These are phyloP conservation scores for Trematomus bernacchii DNA, from an alignment of 2,797 vertebrate genomes.

Conservation along the genomic window DNA sequence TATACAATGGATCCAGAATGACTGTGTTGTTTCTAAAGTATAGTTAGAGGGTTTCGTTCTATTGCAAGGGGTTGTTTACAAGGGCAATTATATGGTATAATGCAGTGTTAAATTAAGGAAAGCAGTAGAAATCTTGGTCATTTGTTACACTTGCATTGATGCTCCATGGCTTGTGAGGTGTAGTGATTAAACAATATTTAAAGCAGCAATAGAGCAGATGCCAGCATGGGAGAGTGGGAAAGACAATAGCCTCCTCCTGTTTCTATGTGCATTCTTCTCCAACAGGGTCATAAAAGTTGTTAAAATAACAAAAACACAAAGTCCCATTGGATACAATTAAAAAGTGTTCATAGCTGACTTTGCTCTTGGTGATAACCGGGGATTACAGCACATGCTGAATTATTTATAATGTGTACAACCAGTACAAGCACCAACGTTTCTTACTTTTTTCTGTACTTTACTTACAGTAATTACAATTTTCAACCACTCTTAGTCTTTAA, in stretches of 20 bases:
- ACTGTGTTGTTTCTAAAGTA: conserved; percentile 10
- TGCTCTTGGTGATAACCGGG: background rate
- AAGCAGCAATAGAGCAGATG: conserved; percentile 25
- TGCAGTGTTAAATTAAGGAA: conserved; percentile 4
- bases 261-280: background rate
- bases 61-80: conserved; percentile 14
- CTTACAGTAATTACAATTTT: background rate
- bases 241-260: background rate
- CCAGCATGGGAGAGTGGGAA: background rate
- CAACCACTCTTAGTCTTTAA: too few species aligned
- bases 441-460: background rate
- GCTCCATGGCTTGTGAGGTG: conserved; percentile 19
- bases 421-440: background rate
- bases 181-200: conserved; percentile 24
- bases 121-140: background rate
- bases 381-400: background rate
- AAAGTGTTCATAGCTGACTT: conserved; percentile 1
- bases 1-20: conserved; percentile 14
- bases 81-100: conserved; percentile 23
- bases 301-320: background rate
- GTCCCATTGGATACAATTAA: conserved; percentile 1
- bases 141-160: conserved; percentile 28
- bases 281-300: background rate
- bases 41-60: conserved; percentile 14
- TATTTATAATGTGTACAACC: background rate